Conservation (phyloP, 2,888 invertebrate species). For the Acronicta leporina region DNA sequence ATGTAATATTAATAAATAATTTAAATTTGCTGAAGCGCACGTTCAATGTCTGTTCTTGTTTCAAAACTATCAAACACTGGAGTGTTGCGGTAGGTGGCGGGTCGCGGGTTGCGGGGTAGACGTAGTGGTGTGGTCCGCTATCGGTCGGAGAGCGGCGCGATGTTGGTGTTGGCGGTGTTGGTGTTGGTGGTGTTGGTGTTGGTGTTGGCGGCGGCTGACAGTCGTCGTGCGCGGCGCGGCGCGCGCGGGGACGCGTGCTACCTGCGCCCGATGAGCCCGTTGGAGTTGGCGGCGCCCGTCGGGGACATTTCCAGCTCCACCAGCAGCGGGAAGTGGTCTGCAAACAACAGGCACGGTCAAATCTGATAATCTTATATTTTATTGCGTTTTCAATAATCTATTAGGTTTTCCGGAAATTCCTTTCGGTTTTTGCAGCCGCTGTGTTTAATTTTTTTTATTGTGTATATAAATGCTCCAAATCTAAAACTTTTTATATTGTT, state of each 20-base stretch:
- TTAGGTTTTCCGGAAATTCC: too few relatives aligned
- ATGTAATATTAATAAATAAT: not conserved
- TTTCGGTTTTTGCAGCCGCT: too few relatives aligned
- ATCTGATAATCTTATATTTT: too few relatives aligned
- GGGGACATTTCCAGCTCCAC: conserved; percentile 97
- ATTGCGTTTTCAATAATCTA: too few relatives aligned
- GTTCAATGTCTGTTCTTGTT: conserved; percentile 16
- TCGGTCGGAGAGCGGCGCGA: not conserved
- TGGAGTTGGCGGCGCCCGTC: conserved; percentile 92
- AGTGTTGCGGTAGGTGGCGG: not conserved
- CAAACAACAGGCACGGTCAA: not conserved
- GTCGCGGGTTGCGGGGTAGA: not conserved
- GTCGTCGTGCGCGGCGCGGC: conserved; percentile 57
- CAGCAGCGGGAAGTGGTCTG: conserved; percentile 97
- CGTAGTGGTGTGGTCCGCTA: not conserved
- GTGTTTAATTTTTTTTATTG: too few relatives aligned
- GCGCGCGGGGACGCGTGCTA: conserved; percentile 88
- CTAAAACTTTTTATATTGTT: too few relatives aligned
- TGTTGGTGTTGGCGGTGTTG: not conserved
- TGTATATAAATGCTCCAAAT: too few relatives aligned
- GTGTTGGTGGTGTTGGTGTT: conserved; percentile 5
- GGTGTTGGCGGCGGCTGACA: conserved; percentile 26
- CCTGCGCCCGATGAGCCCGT: conserved; percentile 95
- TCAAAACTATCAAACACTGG: conserved; percentile 22
- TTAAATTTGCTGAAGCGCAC: not conserved